phyloP scores from a whole-genome alignment of 1,140 invertebrate species.

The Vanessa tameamea region DNA sequence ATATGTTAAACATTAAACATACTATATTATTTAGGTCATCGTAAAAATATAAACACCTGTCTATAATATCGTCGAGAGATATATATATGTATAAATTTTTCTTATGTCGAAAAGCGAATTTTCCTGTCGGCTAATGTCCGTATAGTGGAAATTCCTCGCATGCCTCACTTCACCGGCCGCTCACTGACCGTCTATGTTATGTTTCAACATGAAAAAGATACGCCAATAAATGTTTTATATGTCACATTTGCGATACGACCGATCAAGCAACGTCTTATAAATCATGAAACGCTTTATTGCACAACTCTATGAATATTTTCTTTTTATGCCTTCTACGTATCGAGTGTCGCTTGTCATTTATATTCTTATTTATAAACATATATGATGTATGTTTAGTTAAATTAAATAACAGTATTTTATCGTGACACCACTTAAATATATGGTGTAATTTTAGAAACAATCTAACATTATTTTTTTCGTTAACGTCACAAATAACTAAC shows the following conservation, averaged over 20 bases:
- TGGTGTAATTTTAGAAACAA: too few relatives aligned
- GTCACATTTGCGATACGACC: conserved; percentile 48
- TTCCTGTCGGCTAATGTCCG: conserved; percentile 49
- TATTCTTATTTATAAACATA: conserved; percentile 49
- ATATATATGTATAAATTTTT: conserved; percentile 21
- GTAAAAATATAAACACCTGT: too few relatives aligned
- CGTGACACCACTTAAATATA: neutral
- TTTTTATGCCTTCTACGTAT: conserved; percentile 43
- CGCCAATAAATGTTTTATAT: conserved; percentile 61
- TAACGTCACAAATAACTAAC: too few relatives aligned
- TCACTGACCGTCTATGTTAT: conserved; percentile 60
- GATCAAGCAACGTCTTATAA: conserved; percentile 43
- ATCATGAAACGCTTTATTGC: conserved; percentile 42
- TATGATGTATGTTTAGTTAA: neutral
- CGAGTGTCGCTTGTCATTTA: conserved; percentile 44
- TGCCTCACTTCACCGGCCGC: conserved; percentile 52
- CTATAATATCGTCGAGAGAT: too few relatives aligned
- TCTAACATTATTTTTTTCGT: too few relatives aligned
- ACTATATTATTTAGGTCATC: too few relatives aligned
- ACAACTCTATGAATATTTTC: conserved; percentile 39
- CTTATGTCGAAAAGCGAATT: conserved; percentile 51
- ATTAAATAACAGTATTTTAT: neutral
- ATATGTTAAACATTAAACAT: too few relatives aligned
- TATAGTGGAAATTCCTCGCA: conserved; percentile 68
- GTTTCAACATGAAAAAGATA: conserved; percentile 65